Base-by-base conservation (phyloP, 2,113 vertebrate genomes). In the Syrrhaptes paradoxus region DNA sequence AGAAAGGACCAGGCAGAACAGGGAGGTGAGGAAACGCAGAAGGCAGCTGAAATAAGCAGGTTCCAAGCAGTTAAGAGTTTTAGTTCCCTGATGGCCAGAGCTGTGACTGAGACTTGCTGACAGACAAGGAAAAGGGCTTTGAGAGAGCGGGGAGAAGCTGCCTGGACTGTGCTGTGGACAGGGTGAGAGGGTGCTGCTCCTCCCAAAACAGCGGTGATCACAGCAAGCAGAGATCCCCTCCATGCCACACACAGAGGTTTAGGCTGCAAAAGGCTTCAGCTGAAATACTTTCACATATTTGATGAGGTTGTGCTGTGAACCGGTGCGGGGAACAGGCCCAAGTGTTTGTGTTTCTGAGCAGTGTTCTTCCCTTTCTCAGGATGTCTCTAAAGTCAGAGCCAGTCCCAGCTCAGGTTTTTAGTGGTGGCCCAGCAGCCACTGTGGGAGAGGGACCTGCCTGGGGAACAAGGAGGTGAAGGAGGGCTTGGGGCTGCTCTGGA, bases 131-230 rank as follows among this genome's bases (percentile, higher is more conserved):
- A 66, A 59, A 72, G 9, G 7, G 4, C 11, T 86, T 72, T 76
- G 54, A 59, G 68, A 10, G 45, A 62, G 46, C 52, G 11, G 5
- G 14, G 14, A 76, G 41, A 80, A 87, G 58, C 48, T 76, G 32
- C 28, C 46, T 4, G 3, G 32, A 26, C 15, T 62, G n/a, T 0
- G 2, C 21, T 45, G 31, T 6, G 3, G 52, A 52, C 14, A 90
- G 61, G 54, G 54, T 17, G 11, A 52, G 41, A 89, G 31, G 1
- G 0, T 0, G 0, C 20, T 32, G 61, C 29, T 75, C 31, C 54
- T 70, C 12, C 45, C 3, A 3, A 87, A 80, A 46, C 8, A 49
- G 61, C 57, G 31, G n/a, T 18, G 19, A 15, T 31, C 32, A 54
- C 71, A 88, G n/a, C 19, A 68, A 63, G 34, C 29, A 61, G 54